Percentiles rank a stretch among this genome's conserved stretches.
These are phyloP conservation scores for Drosophila tripunctata DNA, from an alignment of 2,888 invertebrate species.

Conservation along the genomic window DNA sequence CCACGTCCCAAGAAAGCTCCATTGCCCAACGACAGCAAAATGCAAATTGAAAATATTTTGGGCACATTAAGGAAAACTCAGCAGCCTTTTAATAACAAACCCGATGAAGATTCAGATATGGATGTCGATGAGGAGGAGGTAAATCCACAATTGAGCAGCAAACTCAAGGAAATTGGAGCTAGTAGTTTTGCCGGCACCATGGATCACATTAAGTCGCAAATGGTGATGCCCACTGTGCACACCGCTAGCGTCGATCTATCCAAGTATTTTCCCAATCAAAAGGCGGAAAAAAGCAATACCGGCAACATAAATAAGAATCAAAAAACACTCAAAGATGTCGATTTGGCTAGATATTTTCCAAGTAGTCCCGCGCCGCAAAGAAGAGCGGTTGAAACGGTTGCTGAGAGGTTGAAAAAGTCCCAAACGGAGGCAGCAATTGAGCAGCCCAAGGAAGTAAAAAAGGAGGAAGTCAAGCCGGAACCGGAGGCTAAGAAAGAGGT, in stretches of 20 bases:
- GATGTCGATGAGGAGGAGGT: constrained; percentile 67
- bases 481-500: constrained; percentile 19
- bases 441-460: constrained; percentile 9
- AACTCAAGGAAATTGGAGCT: constrained; percentile 83
- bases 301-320: constrained; percentile 82
- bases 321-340: constrained; percentile 83
- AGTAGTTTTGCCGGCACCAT: constrained; percentile 83
- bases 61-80: constrained; percentile 73
- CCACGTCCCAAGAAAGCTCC: constrained; percentile 35
- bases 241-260: constrained; percentile 80
- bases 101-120: constrained; percentile 61
- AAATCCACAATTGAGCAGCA: constrained; percentile 69
- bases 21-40: constrained; percentile 57
- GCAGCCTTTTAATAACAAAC: constrained; percentile 30
- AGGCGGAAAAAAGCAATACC: constrained; percentile 75
- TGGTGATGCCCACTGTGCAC: constrained; percentile 81
- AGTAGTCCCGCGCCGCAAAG: constrained; percentile 81
- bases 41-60: constrained; percentile 79
- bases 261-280: constrained; percentile 84
- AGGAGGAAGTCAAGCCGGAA: constrained; percentile 3
- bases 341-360: constrained; percentile 84
- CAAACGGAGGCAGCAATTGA: constrained; percentile 70
- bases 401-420: constrained; percentile 78
- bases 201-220: constrained; percentile 83
- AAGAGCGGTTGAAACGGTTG: constrained; percentile 78